Percentiles rank a stretch among this genome's conserved stretches.
Evolutionary conservation across 1,140 invertebrate genomes (phyloP).

Genomic region (Choristoneura fumiferana): DNA sequence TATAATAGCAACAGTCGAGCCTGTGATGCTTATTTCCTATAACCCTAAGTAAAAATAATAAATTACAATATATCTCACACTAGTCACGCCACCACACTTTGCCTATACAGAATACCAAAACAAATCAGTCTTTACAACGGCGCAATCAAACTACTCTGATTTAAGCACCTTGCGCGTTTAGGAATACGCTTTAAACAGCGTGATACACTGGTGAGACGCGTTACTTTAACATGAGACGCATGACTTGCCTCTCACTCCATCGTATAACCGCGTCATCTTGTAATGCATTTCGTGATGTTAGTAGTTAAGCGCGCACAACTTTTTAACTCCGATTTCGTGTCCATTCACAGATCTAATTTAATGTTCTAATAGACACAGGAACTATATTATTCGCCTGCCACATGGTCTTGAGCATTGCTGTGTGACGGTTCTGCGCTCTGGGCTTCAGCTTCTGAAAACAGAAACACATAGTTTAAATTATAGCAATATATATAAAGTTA

Average conservation of each 20-base stretch:
- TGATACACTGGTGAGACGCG: background rate
- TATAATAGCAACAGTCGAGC: conserved; percentile 26
- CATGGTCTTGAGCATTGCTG: conserved; percentile 49
- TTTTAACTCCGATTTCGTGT: background rate
- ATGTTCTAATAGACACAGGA: conserved; percentile 24
- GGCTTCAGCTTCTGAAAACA: conserved; percentile 59
- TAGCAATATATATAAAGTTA: background rate
- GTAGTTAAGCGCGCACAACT: background rate
- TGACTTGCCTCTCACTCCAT: conserved; percentile 1
- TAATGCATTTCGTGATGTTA: background rate
- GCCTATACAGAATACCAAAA: conserved; percentile 43
- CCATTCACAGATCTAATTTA: conserved; percentile 38
- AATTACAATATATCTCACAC: conserved; percentile 39
- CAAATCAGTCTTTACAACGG: conserved; percentile 57
- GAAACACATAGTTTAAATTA: conserved; percentile 27
- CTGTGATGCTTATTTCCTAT: conserved; percentile 41
- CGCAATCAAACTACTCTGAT: conserved; percentile 43
- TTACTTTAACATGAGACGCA: background rate
- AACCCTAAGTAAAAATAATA: conserved; percentile 21
- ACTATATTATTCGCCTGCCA: conserved; percentile 40
- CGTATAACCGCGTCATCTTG: too few species aligned
- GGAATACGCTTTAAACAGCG: background rate
- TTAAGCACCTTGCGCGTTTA: conserved; percentile 11
- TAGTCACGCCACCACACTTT: conserved; percentile 36
- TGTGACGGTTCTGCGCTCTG: conserved; percentile 58